Evolutionary conservation across 2,797 vertebrate genomes (phyloP).

Genomic region (Knipowitschia caucasica): DNA sequence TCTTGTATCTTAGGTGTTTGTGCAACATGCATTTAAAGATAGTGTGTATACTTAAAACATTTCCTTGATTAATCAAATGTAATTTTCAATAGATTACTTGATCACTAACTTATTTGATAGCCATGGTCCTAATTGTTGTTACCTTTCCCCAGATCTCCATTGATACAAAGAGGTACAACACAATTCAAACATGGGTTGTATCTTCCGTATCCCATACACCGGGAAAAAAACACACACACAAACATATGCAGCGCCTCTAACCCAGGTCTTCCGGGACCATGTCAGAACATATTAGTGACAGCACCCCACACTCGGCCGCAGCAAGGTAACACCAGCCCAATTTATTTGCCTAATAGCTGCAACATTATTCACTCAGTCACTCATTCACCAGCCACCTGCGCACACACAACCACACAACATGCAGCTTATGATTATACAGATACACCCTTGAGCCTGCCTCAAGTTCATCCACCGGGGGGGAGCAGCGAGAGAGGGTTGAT

Average conservation of each 20-base stretch:
- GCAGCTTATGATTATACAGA: conserved; percentile 69
- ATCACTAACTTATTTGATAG: background rate
- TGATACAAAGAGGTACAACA: background rate
- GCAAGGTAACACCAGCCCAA: conserved; percentile 61
- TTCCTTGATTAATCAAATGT: too few species aligned
- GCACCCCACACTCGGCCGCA: conserved; percentile 60
- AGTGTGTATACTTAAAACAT: too few species aligned
- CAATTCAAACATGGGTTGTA: background rate
- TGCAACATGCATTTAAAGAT: too few species aligned
- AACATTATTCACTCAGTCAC: conserved; percentile 73
- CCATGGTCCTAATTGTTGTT: background rate
- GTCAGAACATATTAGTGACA: conserved; percentile 71
- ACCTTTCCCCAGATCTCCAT: conserved; percentile 18
- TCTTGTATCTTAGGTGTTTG: too few species aligned
- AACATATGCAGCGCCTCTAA: conserved; percentile 28
- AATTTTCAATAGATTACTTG: too few species aligned
- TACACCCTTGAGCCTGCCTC: conserved; percentile 74
- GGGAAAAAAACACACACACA: conserved; percentile 18
- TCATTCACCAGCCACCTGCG: conserved; percentile 39
- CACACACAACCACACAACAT: conserved; percentile 27
- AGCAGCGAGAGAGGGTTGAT: conserved; percentile 58
- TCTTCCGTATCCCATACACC: conserved; percentile 10
- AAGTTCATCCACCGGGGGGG: conserved; percentile 69
- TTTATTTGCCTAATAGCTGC: conserved; percentile 74
- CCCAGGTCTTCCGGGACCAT: conserved; percentile 62